Evolutionary conservation across 2,888 invertebrate species (phyloP), one percentile per base, ranked within the genome.

Genomic region (Hetaerina titia): DNA sequence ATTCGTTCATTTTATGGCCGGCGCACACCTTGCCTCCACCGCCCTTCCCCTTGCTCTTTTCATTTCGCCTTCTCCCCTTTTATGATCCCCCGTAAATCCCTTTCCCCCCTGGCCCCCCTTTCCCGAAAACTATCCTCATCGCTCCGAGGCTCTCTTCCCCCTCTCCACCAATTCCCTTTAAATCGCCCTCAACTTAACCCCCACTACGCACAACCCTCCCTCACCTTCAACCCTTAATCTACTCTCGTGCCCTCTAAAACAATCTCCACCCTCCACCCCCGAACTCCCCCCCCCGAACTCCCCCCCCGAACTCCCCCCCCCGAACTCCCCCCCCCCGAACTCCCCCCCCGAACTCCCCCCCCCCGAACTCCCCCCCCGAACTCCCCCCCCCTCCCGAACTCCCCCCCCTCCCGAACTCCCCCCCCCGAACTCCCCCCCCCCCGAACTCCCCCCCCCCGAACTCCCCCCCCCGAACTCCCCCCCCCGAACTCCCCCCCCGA

Each of bases 191-290:
- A 31, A 63, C 63, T 60, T n/a, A 31, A 81, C 31, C 31, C 81
- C 81, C 81, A 56, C 56, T 7, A 88, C 15, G 15, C 89, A 19
- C 69, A 69, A 22, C 81, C 31, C 13, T n/a, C 81, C n/a, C 57
- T 89, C 58, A 89, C 89, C 89, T 89, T 58, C 57, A 56, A 57
- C 89, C 56, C 89, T 22, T 58, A 89, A 89, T 56, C 89, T 57
- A 58, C 89, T n/a, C 56, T 89, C 57, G 22, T 89, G 56, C 89
- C 89, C 22, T 89, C 58, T 57, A 89, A 89, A 81, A 89, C 89
- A 56, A n/a, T 89, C 89, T n/a, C 89, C 31, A 4, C 81, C 11
- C 81, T 31, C 31, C 31, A 0, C 69, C 22, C 22, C 90, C 15
- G 45, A 58, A 19, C n/a, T 56, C 57, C 31, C 56, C 15, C 19